Conservation (phyloP, 1,140 invertebrate species). For the Leptinotarsa defecta region DNA sequence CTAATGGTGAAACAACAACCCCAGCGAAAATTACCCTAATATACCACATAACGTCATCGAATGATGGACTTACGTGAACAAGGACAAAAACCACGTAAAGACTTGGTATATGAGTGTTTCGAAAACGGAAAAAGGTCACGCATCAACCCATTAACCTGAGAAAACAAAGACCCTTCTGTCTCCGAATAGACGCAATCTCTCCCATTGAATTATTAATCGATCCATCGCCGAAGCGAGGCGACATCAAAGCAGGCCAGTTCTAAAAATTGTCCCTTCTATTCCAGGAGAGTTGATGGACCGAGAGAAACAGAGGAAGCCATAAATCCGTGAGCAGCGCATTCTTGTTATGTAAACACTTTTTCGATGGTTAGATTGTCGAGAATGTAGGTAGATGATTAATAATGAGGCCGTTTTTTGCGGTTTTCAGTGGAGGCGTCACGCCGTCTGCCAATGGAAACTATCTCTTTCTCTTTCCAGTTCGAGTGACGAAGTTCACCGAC, state of each 20-base stretch:
- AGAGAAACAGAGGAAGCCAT: neutral
- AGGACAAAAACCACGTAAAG: no score
- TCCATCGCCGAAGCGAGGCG: neutral
- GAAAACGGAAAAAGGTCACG: no score
- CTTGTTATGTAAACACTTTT: constrained; percentile 14
- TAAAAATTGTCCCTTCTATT: neutral
- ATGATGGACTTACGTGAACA: no score
- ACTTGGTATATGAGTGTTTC: no score
- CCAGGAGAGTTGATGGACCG: neutral
- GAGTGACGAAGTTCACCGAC: constrained; percentile 41
- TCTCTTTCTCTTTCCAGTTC: neutral
- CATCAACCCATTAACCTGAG: neutral
- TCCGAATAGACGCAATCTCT: neutral
- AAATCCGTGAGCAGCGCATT: constrained; percentile 10
- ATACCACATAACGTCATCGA: no score
- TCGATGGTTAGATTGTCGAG: constrained; percentile 8
- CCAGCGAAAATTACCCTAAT: no score
- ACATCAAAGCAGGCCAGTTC: constrained; percentile 6
- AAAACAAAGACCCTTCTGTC: neutral
- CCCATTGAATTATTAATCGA: neutral
- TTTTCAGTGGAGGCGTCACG: constrained; percentile 44
- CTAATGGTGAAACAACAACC: no score
- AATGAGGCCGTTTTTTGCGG: neutral
- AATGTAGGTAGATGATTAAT: constrained; percentile 6
- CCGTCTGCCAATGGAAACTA: constrained; percentile 41